A percentile compares a stretch with the other conserved stretches of the same genome.
phyloP scores from a whole-genome alignment of 2,888 invertebrate species.

The Cancer borealis region DNA sequence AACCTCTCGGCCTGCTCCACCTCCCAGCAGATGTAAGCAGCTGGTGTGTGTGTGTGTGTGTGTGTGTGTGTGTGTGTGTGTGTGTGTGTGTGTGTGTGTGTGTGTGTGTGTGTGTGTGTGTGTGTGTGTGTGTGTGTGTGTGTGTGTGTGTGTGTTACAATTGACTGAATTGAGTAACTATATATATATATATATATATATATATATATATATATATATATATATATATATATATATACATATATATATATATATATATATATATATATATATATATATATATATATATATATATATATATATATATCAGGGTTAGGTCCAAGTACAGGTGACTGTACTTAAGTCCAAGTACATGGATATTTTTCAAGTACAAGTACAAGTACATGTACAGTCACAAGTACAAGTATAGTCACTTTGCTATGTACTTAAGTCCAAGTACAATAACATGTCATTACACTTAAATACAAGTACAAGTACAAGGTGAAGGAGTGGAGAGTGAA shows the following conservation, averaged over 20 bases:
- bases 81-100: too few relatives aligned
- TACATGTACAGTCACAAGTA: too few relatives aligned
- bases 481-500: too few relatives aligned
- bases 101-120: background rate
- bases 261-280: conserved; percentile 36
- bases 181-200: background rate
- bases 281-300: background rate
- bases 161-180: background rate
- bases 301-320: background rate
- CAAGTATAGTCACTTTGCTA: too few relatives aligned
- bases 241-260: background rate
- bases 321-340: too few relatives aligned
- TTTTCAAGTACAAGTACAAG: too few relatives aligned
- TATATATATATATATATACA: conserved; percentile 17
- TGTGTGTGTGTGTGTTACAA: too few relatives aligned
- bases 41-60: background rate
- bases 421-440: too few relatives aligned
- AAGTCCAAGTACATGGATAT: too few relatives aligned
- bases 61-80: background rate
- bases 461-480: too few relatives aligned
- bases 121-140: background rate
- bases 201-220: background rate
- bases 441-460: too few relatives aligned
- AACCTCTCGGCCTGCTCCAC: conserved; percentile 15
- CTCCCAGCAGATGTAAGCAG: background rate